phyloP scores from a whole-genome alignment of 1,140 invertebrate species.

The Aethina tumida region DNA sequence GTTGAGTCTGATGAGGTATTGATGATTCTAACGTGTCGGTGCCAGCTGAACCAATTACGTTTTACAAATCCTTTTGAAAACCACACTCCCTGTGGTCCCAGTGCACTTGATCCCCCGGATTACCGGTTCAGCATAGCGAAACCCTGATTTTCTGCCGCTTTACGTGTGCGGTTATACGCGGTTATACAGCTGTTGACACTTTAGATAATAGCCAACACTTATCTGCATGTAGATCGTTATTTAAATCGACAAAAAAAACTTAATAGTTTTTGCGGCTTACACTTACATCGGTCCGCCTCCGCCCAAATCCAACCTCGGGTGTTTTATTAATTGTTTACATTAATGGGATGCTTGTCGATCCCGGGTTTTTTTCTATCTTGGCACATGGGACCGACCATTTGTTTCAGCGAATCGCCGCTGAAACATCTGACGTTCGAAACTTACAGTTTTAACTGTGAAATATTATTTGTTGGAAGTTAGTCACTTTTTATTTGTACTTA shows the following conservation, averaged over 20 bases:
- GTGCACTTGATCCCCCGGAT: slow-evolving; percentile 27
- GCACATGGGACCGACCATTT: too few species aligned
- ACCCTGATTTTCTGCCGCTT: slow-evolving; percentile 17
- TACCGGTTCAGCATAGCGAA: slow-evolving; percentile 16
- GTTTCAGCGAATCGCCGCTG: too few species aligned
- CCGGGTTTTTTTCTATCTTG: too few species aligned
- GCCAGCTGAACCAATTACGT: slow-evolving; percentile 41
- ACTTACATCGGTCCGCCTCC: too few species aligned
- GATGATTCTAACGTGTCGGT: slow-evolving; percentile 36
- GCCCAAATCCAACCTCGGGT: too few species aligned
- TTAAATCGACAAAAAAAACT: slow-evolving; percentile 17
- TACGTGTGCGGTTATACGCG: slow-evolving; percentile 18
- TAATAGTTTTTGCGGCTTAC: slow-evolving; percentile 20
- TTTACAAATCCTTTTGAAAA: slow-evolving; percentile 32
- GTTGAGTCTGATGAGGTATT: slow-evolving; percentile 40
- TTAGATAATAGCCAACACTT: slow-evolving; percentile 23
- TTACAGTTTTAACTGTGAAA: too few species aligned
- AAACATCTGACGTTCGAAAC: too few species aligned
- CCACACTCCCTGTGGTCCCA: slow-evolving; percentile 23
- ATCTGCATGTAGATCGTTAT: slow-evolving; percentile 21
- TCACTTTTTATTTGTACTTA: too few species aligned
- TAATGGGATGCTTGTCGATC: too few species aligned
- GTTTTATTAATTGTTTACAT: too few species aligned
- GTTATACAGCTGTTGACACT: slow-evolving; percentile 20
- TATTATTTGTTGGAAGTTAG: too few species aligned